phyloP scores from a whole-genome alignment of 2,113 vertebrate species.

The Chrysemys picta region DNA sequence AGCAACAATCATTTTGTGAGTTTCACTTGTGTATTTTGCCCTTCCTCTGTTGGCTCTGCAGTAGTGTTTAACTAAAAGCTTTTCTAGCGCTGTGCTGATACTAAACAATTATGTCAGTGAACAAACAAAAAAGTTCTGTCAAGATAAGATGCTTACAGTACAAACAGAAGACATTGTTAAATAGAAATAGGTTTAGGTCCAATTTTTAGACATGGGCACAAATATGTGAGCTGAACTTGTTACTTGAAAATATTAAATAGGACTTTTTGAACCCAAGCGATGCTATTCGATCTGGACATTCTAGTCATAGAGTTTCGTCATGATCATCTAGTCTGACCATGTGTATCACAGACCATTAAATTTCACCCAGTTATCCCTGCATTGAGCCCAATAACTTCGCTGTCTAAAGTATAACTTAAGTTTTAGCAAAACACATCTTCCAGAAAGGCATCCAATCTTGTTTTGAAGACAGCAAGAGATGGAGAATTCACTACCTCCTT shows the following conservation, averaged over 20 bases:
- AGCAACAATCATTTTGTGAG: not conserved
- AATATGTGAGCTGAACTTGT: not conserved
- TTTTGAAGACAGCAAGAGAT: not conserved
- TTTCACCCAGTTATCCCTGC: too few relatives aligned
- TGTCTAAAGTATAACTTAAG: not conserved
- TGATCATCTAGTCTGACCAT: too few relatives aligned
- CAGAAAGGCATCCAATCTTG: not conserved
- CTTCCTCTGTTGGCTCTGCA: slow-evolving; percentile 26
- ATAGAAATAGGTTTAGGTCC: not conserved
- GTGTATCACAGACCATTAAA: too few relatives aligned
- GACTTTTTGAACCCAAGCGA: not conserved
- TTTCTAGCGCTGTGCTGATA: not conserved
- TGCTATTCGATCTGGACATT: too few relatives aligned
- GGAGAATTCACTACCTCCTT: not conserved
- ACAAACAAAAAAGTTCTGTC: slow-evolving; percentile 46
- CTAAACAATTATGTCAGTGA: slow-evolving; percentile 27
- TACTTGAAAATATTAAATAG: not conserved
- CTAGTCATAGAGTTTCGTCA: too few relatives aligned
- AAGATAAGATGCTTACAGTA: slow-evolving; percentile 29
- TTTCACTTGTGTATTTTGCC: not conserved
- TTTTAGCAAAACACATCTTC: not conserved
- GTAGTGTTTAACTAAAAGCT: slow-evolving; percentile 23
- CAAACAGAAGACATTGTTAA: slow-evolving; percentile 43
- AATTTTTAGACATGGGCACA: not conserved
- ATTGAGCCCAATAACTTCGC: not conserved